Evolutionary conservation across 2,888 invertebrate species (phyloP).

Genomic region (Mamestra brassicae): DNA sequence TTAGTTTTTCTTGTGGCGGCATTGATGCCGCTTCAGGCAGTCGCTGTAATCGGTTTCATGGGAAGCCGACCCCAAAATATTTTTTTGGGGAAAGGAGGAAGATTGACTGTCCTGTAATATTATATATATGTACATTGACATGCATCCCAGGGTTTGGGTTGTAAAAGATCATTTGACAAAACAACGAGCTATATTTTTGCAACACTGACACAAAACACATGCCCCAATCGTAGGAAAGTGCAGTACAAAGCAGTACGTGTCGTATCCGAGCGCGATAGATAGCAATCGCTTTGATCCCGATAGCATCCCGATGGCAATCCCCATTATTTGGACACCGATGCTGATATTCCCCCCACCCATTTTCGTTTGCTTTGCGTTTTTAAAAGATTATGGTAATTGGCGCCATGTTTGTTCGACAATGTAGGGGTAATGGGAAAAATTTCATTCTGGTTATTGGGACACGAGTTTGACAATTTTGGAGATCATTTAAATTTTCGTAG

Average conservation of each 20-base stretch:
- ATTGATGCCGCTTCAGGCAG: too few relatives aligned
- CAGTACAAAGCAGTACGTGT: slow-evolving; percentile 55
- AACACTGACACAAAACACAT: slow-evolving; percentile 11
- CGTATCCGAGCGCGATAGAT: slow-evolving; percentile 53
- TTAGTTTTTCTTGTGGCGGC: too few relatives aligned
- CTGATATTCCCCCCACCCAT: slow-evolving; percentile 4
- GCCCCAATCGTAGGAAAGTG: slow-evolving; percentile 2
- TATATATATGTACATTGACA: not conserved
- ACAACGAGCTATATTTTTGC: not conserved
- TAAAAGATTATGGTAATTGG: slow-evolving; percentile 22
- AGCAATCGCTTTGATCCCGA: slow-evolving; percentile 60
- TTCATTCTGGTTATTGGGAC: not conserved
- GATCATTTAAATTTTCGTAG: not conserved
- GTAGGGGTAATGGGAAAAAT: not conserved
- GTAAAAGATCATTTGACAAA: not conserved
- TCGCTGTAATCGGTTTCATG: too few relatives aligned
- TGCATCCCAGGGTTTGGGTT: not conserved
- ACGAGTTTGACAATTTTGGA: not conserved
- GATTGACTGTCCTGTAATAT: too few relatives aligned
- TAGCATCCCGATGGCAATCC: slow-evolving; percentile 46
- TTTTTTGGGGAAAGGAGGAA: too few relatives aligned
- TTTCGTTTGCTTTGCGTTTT: slow-evolving; percentile 21
- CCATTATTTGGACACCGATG: slow-evolving; percentile 48
- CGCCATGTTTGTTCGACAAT: slow-evolving; percentile 18
- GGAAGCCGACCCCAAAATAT: too few relatives aligned